A percentile compares a stretch with the other conserved stretches of the same genome.
Evolutionary conservation across 2,113 vertebrate genomes (phyloP).

Genomic region (Enhydra lutris): DNA sequence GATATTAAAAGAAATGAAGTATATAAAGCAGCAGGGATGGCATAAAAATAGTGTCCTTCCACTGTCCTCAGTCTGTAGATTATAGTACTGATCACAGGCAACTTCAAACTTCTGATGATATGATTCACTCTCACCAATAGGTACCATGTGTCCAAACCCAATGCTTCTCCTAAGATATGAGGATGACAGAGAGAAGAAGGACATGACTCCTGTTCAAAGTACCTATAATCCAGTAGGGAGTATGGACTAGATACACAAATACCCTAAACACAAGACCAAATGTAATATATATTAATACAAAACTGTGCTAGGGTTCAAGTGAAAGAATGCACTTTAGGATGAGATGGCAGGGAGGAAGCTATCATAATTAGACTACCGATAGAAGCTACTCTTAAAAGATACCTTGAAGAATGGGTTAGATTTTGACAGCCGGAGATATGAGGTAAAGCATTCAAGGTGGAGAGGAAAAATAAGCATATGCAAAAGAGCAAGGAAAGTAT

Average conservation of each 20-base stretch:
- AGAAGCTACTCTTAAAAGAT: neutral
- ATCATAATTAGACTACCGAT: neutral
- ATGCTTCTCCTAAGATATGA: neutral
- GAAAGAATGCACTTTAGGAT: neutral
- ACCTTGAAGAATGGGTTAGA: neutral
- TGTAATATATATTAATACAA: neutral
- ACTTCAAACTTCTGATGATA: neutral
- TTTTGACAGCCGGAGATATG: neutral
- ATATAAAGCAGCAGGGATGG: neutral
- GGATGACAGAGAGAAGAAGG: neutral
- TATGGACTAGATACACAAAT: neutral
- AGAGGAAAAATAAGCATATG: neutral
- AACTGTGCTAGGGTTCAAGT: neutral
- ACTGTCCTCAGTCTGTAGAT: conserved; percentile 14
- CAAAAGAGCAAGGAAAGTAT: neutral
- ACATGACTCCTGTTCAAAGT: neutral
- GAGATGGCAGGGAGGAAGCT: neutral
- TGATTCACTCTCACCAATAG: neutral
- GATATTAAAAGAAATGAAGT: neutral
- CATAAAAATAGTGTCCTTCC: neutral
- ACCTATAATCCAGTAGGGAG: neutral
- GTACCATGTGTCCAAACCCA: neutral
- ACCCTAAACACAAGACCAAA: neutral
- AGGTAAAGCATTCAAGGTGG: neutral
- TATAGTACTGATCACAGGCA: neutral